These are phyloP conservation scores for Thrips palmi DNA, from an alignment of 1,140 invertebrate species.

Conservation along the genomic window DNA sequence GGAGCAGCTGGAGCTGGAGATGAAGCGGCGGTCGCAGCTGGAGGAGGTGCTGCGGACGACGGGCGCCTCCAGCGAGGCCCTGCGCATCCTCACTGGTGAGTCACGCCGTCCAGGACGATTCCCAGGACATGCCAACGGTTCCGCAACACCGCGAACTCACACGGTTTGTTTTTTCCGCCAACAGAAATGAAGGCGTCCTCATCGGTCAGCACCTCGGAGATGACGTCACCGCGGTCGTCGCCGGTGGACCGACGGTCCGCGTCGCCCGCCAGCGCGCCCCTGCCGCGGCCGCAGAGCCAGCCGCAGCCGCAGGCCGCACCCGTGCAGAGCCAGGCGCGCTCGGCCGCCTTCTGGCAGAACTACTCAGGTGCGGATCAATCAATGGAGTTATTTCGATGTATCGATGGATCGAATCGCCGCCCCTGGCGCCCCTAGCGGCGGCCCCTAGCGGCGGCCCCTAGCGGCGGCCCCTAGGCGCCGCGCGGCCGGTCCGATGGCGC, in stretches of 20 bases:
- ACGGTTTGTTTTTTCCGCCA: no score
- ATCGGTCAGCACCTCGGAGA: no score
- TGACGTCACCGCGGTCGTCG: no score
- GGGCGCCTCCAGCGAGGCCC: conserved; percentile 51
- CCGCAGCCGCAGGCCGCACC: conserved; percentile 18
- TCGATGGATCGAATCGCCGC: conserved; percentile 10
- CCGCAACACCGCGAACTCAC: no score
- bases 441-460: conserved; percentile 6
- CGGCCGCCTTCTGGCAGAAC: conserved; percentile 71
- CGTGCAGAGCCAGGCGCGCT: conserved; percentile 39
- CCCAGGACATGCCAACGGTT: no score
- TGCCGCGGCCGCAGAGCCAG: no score
- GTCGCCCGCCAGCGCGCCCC: no score
- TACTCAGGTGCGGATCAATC: conserved; percentile 46
- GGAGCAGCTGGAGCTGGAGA: conserved; percentile 61
- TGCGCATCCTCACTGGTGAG: conserved; percentile 59
- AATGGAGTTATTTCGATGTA: conserved; percentile 11
- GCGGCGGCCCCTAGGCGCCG: conserved; percentile 10
- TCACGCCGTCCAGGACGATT: no score
- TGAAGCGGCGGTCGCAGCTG: conserved; percentile 53
- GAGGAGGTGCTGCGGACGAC: conserved; percentile 62
- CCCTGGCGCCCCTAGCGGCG: conserved; percentile 3
- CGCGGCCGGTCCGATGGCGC: conserved; percentile 10
- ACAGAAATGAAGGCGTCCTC: no score
- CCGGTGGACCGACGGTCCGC: no score